Percentiles rank a stretch among this genome's conserved stretches.
Evolutionary conservation across 1,140 invertebrate genomes (phyloP).

Genomic region (Scaptomyza graminum): DNA sequence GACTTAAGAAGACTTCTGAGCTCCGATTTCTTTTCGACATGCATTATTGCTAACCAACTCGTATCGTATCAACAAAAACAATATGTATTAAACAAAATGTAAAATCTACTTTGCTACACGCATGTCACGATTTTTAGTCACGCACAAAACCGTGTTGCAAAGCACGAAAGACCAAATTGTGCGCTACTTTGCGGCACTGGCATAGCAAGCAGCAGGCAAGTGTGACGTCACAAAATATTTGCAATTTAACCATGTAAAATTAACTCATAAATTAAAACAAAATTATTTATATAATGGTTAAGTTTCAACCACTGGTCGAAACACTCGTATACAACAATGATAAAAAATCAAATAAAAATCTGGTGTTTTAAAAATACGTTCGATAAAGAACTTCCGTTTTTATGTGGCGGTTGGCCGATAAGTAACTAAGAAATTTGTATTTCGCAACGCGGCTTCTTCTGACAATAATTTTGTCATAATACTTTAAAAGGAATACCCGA

Average conservation of each 20-base stretch:
- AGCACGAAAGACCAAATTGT: constrained; percentile 17
- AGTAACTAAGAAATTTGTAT: too few species aligned
- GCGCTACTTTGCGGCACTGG: constrained; percentile 23
- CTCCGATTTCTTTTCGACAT: constrained; percentile 69
- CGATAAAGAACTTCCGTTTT: too few species aligned
- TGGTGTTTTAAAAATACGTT: too few species aligned
- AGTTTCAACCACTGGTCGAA: too few species aligned
- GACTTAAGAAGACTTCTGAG: constrained; percentile 62
- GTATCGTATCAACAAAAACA: constrained; percentile 31
- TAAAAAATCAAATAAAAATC: too few species aligned
- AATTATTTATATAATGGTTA: too few species aligned
- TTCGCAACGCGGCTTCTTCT: too few species aligned
- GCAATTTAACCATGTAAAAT: background rate
- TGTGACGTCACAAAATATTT: constrained; percentile 25
- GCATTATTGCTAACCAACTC: constrained; percentile 36
- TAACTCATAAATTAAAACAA: too few species aligned
- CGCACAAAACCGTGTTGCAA: constrained; percentile 71
- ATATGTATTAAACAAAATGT: constrained; percentile 36
- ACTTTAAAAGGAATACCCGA: too few species aligned
- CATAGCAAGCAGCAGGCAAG: background rate
- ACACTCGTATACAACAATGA: too few species aligned
- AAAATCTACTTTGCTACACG: constrained; percentile 46
- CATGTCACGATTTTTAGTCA: constrained; percentile 74
- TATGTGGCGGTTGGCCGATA: too few species aligned
- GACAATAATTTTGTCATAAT: too few species aligned